Evolutionary conservation across 2,888 invertebrate species (phyloP), one percentile per base, ranked within the genome.

Genomic region (Drosophila sordidapex): DNA sequence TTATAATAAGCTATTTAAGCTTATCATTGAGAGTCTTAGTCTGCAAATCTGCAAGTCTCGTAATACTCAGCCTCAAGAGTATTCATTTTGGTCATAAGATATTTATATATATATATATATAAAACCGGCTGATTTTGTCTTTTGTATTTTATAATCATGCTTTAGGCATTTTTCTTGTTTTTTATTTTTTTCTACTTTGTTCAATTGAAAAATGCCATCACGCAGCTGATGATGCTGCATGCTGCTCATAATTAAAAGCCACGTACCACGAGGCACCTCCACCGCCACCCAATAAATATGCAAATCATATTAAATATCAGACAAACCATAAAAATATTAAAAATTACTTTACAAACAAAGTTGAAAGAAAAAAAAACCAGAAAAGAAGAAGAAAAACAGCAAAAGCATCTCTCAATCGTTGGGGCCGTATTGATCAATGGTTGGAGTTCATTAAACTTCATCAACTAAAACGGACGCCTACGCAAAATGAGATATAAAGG

Each of bases 391-490:
- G 11, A 46, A 71, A 58, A 64, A 57, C 29, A 49, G 43, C 70
- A 63, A 51, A 15, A 74, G 72, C 56, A 64, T 59, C 61, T 70
- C 66, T 57, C 56, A 70, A 68, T 74, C 67, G 57, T 33, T 76
- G 61, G 56, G 5, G 11, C 40, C 56, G 52, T 68, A 82, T 82
- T 82, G 81, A 81, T 70, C 67, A 70, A 71, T 78, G 61, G 58
- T 64, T 67, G 57, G 72, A 75, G 87, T 89, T 87, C 87, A 89
- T 87, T 87, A 85, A 87, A 87, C 87, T 64, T 64, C 61, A 63
- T 63, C 38, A 57, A 46, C 60, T 33, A 56, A 57, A 60, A 54
- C 52, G 59, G 66, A 76, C 74, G 76, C 86, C 88, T 60, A 82
- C 83, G 73, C 75, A 80, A 56, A 53, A n/a, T 51, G 8, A 66